phyloP scores from a whole-genome alignment of 2,888 invertebrate species.

The Caenorhabditis auriculariae region DNA sequence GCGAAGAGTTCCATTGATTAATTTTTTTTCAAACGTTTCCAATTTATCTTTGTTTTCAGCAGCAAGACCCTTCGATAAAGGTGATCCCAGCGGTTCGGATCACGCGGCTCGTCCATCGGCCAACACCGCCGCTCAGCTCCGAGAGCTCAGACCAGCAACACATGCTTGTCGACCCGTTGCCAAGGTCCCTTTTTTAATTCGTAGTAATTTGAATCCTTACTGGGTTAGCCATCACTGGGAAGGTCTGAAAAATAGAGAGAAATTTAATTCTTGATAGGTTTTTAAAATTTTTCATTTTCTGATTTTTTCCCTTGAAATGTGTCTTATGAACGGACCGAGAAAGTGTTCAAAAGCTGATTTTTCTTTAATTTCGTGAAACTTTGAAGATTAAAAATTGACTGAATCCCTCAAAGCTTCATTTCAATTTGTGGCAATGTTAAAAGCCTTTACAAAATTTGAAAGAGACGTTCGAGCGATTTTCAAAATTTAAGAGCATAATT shows the following conservation, averaged over 20 bases:
- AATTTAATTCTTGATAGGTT: not conserved
- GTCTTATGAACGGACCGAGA: too few species aligned
- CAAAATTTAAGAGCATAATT: too few species aligned
- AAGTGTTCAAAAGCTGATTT: too few species aligned
- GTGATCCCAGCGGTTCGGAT: slow-evolving; percentile 41
- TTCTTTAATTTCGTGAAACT: too few species aligned
- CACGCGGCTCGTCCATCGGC: slow-evolving; percentile 19
- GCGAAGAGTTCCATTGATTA: too few species aligned
- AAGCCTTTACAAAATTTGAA: too few species aligned
- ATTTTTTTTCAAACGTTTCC: too few species aligned
- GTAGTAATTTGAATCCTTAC: not conserved
- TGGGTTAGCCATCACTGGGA: not conserved
- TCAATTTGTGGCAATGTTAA: too few species aligned
- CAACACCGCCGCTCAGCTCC: slow-evolving; percentile 13
- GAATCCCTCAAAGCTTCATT: too few species aligned
- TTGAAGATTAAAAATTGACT: too few species aligned
- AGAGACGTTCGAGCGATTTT: too few species aligned
- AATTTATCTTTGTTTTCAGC: slow-evolving; percentile 36
- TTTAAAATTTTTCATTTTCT: too few species aligned
- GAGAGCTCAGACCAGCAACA: slow-evolving; percentile 12
- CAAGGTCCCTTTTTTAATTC: slow-evolving; percentile 5
- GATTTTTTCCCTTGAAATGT: slow-evolving; percentile 3
- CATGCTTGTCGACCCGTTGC: slow-evolving; percentile 37
- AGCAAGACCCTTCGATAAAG: slow-evolving; percentile 47
- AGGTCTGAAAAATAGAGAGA: not conserved